Percentiles rank a stretch among this genome's conserved stretches.
Conservation (phyloP, 2,888 invertebrate genomes). For the Archips crataeganus region DNA sequence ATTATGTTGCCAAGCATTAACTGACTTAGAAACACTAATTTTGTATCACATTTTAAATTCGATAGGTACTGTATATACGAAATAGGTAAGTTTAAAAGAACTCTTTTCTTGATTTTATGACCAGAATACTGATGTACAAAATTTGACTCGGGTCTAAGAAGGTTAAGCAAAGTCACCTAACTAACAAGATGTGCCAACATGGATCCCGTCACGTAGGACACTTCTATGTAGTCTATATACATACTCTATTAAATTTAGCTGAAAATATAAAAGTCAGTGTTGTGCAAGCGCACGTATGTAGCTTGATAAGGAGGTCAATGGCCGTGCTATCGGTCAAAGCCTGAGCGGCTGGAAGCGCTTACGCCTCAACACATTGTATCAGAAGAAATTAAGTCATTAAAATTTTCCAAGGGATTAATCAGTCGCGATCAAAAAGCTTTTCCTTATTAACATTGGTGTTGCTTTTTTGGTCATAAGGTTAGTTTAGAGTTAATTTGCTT, state of each 20-base stretch:
- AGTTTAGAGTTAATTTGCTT: too few species aligned
- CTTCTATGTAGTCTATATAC: not conserved
- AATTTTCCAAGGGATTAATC: not conserved
- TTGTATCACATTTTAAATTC: too few species aligned
- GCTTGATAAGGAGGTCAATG: constrained; percentile 66
- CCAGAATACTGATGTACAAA: too few species aligned
- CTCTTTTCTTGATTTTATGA: too few species aligned
- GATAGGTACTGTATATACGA: too few species aligned
- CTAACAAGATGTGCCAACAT: not conserved
- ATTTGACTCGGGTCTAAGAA: too few species aligned
- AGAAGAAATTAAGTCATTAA: constrained; percentile 16
- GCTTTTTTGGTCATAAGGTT: too few species aligned
- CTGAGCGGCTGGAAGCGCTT: constrained; percentile 42
- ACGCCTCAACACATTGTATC: constrained; percentile 22
- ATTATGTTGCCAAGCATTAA: too few species aligned
- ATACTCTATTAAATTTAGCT: constrained; percentile 43
- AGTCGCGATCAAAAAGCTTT: not conserved
- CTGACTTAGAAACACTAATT: too few species aligned
- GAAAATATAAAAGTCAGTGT: constrained; percentile 49
- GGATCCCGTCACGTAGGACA: constrained; percentile 16
- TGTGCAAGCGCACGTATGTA: constrained; percentile 54
- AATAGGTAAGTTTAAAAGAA: too few species aligned
- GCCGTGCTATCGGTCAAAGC: constrained; percentile 75
- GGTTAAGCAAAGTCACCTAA: not conserved
- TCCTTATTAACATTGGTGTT: not conserved